phyloP scores from a whole-genome alignment of 2,113 vertebrate species.

The Heptranchias perlo region DNA sequence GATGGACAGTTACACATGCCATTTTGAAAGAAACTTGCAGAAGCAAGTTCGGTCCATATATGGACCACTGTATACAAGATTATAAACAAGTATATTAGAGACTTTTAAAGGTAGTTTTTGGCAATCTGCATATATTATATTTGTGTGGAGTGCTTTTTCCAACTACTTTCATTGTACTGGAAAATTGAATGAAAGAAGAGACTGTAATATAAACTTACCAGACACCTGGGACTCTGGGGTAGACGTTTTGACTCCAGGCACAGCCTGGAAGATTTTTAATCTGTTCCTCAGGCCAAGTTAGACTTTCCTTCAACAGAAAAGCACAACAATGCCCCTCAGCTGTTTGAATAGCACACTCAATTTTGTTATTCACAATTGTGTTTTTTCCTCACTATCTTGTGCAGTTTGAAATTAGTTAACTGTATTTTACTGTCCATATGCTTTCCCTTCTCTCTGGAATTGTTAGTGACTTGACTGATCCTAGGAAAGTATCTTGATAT shows the following conservation, averaged over 20 bases:
- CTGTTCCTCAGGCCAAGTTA: slow-evolving; percentile 28
- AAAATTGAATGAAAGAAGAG: slow-evolving; percentile 33
- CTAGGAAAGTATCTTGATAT: neutral
- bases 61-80: neutral
- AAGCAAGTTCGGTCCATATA: neutral
- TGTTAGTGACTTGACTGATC: neutral
- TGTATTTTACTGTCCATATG: no score
- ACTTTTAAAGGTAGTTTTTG: neutral
- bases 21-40: neutral
- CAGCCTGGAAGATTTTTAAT: slow-evolving; percentile 26
- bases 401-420: neutral
- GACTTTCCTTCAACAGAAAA: neutral
- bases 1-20: neutral
- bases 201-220: slow-evolving; percentile 28
- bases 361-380: neutral
- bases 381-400: neutral
- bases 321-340: neutral
- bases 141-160: neutral
- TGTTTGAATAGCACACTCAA: neutral
- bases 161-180: neutral
- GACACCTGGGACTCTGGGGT: slow-evolving; percentile 27
- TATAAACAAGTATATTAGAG: neutral
- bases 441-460: neutral
- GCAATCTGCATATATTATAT: slow-evolving; percentile 32
- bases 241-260: slow-evolving; percentile 24